phyloP scores from a whole-genome alignment of 2,888 invertebrate genomes.

The Pollenia labialis region DNA sequence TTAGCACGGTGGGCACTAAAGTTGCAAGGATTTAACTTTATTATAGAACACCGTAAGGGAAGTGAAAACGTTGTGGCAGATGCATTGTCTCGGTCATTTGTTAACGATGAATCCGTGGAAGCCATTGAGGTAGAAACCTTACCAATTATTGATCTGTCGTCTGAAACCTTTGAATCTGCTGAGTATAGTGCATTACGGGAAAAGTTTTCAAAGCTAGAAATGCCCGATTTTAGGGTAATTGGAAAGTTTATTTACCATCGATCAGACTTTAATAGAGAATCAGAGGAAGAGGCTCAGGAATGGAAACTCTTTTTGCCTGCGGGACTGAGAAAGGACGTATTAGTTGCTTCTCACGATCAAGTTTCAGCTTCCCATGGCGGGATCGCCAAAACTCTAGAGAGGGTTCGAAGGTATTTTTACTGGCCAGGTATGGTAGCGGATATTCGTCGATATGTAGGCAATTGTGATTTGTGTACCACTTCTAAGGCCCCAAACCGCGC shows the following conservation, averaged over 20 bases:
- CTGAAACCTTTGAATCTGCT: too few relatives aligned
- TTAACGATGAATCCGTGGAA: neutral
- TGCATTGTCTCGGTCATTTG: too few relatives aligned
- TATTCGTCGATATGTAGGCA: neutral
- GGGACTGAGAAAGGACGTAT: neutral
- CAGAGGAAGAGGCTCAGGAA: neutral
- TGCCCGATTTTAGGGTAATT: neutral
- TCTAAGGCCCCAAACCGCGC: neutral
- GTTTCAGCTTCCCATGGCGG: neutral
- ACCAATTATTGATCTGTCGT: constrained; percentile 1
- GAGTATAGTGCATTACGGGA: too few relatives aligned
- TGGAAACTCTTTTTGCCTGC: neutral
- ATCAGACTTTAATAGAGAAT: neutral
- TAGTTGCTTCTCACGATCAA: neutral
- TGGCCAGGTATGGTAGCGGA: constrained; percentile 3
- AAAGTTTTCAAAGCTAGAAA: too few relatives aligned
- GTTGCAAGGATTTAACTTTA: too few relatives aligned
- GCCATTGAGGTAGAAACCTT: neutral
- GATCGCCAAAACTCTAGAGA: neutral
- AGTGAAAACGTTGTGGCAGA: too few relatives aligned
- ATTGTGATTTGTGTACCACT: neutral
- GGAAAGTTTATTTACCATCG: constrained; percentile 3
- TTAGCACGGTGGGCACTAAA: too few relatives aligned
- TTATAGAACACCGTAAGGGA: too few relatives aligned
- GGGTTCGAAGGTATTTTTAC: neutral